Evolutionary conservation across 2,888 invertebrate genomes (phyloP), one percentile per base, ranked within the genome.

Genomic region (Sarcophaga rosellei): DNA sequence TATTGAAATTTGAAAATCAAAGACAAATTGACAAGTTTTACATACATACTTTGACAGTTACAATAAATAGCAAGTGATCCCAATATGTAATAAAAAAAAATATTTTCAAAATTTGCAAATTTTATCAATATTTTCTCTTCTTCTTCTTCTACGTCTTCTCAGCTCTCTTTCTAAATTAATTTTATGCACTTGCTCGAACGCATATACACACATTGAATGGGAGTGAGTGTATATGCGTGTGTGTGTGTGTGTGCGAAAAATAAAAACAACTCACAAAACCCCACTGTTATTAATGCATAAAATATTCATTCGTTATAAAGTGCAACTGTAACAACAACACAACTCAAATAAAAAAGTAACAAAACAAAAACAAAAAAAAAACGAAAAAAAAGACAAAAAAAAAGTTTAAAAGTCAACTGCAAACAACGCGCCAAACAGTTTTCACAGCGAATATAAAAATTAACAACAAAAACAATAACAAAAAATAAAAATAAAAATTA

Each of bases 351-450:
- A 63, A 70, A 63, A 47, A 81, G 44, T 53, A 23, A 74, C 68
- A n/a, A 69, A 57, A 44, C 21, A 68, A 81, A 80, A 35, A 35
- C 66, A 66, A 82, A 65, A 69, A 63, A 61, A 85, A 85, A 69
- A 85, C n/a, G n/a, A n/a, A n/a, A n/a, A n/a, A n/a, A n/a, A n/a
- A n/a, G n/a, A n/a, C n/a, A 65, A 68, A 63, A 69, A 75, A 78
- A 78, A 81, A 83, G 85, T 85, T 87, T 81, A 85, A 87, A 87
- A 85, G 84, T 87, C 87, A 87, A 85, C 79, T 82, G 62, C 74
- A 82, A 82, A 82, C 65, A 85, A 78, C 68, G 78, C 81, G 77
- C n/a, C 57, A 59, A 59, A 57, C 70, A 76, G 63, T 65, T 53
- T 35, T 12, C 35, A n/a, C 44, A 61, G 81, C 72, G 53, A 78